These are phyloP conservation scores for Ceyx melanurus DNA, from an alignment of 2,113 vertebrate species.

Conservation along the genomic window DNA sequence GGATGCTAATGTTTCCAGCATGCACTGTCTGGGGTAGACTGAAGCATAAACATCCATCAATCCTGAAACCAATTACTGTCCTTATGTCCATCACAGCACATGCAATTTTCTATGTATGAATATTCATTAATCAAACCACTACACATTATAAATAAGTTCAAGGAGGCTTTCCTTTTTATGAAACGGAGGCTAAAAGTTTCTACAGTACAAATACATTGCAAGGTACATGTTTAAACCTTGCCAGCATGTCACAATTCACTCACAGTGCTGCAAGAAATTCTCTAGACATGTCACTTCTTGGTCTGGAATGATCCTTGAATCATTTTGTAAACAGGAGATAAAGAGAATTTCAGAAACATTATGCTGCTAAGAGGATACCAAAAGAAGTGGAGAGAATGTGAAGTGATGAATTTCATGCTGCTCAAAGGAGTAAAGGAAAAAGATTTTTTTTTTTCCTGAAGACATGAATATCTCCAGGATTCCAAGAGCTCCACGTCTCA, in stretches of 20 bases:
- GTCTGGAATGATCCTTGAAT: neutral
- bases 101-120: neutral
- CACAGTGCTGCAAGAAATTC: neutral
- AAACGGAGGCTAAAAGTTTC: neutral
- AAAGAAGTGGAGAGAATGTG: neutral
- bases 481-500: neutral
- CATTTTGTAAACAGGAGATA: neutral
- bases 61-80: neutral
- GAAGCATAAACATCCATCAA: neutral
- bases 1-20: conserved; percentile 23
- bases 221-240: neutral
- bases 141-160: neutral
- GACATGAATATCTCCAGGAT: neutral
- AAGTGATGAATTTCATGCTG: neutral
- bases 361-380: neutral
- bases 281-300: neutral
- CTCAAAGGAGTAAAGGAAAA: neutral
- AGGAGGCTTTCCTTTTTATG: neutral
- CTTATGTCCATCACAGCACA: neutral
- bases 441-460: neutral
- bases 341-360: neutral
- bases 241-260: neutral
- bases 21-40: neutral
- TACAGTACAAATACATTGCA: neutral
- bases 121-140: neutral